Base-by-base conservation (phyloP, 2,888 invertebrate species). In the Drosophila yooni region DNA sequence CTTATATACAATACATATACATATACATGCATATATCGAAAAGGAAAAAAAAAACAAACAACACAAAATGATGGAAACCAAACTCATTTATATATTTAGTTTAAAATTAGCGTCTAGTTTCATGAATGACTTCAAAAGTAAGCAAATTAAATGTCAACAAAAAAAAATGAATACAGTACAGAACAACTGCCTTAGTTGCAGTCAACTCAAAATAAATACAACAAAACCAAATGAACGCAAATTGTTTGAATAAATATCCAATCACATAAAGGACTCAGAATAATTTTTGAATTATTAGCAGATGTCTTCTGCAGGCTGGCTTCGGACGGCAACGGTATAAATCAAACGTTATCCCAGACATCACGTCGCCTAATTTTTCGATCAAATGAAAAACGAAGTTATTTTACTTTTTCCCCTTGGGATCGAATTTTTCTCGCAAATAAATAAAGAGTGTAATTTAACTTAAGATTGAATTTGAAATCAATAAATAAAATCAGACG, bases 221-320 rank as follows among this genome's bases (percentile, higher is more conserved):
- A 75, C 58, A 80, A 79, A 71, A 82, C 74, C 68, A 84, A 82
- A 79, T 73, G 36, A 76, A 82, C 65, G 52, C 56, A 46, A 60
- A 57, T 76, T 80, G 83, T 85, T 84, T 84, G 43, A 82, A 80
- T 84, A 57, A 71, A 82, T 53, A 71, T 56, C 60, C 63, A 74
- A 81, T 56, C 53, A 64, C 60, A 62, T 53, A 36, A 63, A 65
- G 31, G 21, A 33, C 5, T 25, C 10, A 5, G 3, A 25, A 34
- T 11, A 0, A 10, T 27, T 53, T 31, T 43, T 27, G 4, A 29
- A 2, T 13, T 21, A 15, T 29, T 36, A 15, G 29, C 4, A 11
- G 7, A 15, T 46, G 25, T 25, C 8, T 36, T 29, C 25, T 38
- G 8, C 13, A 27, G 50, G 10, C 21, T 7, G 21, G 15, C 13